Base-by-base conservation (phyloP, 2,888 invertebrate species). In the Andrena fulva region DNA sequence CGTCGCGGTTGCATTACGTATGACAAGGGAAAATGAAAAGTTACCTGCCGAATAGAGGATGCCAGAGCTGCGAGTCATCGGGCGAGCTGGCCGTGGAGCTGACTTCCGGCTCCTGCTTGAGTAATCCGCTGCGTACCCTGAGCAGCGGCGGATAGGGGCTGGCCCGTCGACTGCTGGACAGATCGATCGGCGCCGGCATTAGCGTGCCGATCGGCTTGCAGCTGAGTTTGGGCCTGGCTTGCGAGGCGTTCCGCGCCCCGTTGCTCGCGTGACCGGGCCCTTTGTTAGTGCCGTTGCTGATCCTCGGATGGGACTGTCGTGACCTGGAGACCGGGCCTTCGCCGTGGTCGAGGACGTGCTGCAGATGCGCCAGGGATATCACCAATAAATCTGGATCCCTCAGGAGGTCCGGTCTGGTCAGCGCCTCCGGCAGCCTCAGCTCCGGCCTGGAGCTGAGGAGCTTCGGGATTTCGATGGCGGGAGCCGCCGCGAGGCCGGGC, bases 21-120 rank as follows among this genome's bases (percentile, higher is more conserved):
- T 20, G 52, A 52, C 4, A 52, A 54, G 0, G 42, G 5, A 42
- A 27, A 59, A n/a, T 0, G 8, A 59, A 29, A 8, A 52, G 20
- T 87, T 95, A 97, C 97, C 97, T 97, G 95, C 97, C 97, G 94
- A 97, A 97, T 67, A 97, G 95, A 73, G 97, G 97, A 95, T 97
- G 97, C 97, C 97, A 97, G 69, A 97, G 94, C 86, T 97, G 96
- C 90, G 96, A 93, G 79, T 93, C 93, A 75, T 93, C 93, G 29
- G 91, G 92, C n/a, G 91, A 91, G 35, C 85, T 92, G 7, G 92
- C 93, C 4, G 93, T 93, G 3, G 93, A 93, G 67, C 92, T 92
- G 5, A 94, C 93, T 90, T 93, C 93, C 59, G 93, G 88, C 77
- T 93, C 93, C 85, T 93, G 93, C 66, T 93, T 93, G 35, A 93